These are phyloP conservation scores for Pseudomyrmex dendroicus DNA, from an alignment of 1,140 invertebrate genomes.

Conservation along the genomic window DNA sequence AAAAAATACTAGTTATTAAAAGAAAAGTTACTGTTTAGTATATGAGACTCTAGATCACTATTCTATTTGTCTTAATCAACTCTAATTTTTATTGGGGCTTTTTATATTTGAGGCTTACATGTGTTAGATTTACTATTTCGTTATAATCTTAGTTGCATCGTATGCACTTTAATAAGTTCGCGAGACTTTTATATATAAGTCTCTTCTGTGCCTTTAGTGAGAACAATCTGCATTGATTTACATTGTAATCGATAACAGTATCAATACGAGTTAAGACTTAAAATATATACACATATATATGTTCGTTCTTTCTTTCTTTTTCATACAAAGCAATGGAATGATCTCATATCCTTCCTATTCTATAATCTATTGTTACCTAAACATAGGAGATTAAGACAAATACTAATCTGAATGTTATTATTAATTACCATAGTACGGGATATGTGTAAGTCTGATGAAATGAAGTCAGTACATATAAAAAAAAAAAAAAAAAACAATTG, in stretches of 20 bases:
- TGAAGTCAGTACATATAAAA: conserved; percentile 54
- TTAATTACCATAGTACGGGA: conserved; percentile 39
- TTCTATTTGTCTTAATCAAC: neutral
- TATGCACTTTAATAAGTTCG: neutral
- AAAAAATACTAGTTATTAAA: too few species aligned
- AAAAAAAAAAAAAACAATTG: conserved; percentile 21
- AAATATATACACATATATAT: conserved; percentile 50
- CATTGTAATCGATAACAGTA: conserved; percentile 22
- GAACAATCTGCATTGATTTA: conserved; percentile 55
- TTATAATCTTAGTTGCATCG: conserved; percentile 14
- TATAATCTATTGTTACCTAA: conserved; percentile 71
- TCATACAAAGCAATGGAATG: conserved; percentile 75
- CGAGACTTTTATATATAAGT: neutral
- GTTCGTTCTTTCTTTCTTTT: conserved; percentile 47
- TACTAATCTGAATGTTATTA: conserved; percentile 49
- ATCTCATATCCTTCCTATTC: conserved; percentile 75
- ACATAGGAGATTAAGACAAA: conserved; percentile 54
- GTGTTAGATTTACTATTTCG: conserved; percentile 8
- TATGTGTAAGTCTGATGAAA: conserved; percentile 35
- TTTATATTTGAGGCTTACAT: too few species aligned
- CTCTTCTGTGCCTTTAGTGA: conserved; percentile 66
- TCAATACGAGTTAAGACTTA: conserved; percentile 58
- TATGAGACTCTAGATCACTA: neutral
- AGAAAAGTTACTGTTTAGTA: neutral
- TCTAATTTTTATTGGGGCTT: neutral